Evolutionary conservation across 2,888 invertebrate genomes (phyloP).

Genomic region (Leptinotarsa juncta): DNA sequence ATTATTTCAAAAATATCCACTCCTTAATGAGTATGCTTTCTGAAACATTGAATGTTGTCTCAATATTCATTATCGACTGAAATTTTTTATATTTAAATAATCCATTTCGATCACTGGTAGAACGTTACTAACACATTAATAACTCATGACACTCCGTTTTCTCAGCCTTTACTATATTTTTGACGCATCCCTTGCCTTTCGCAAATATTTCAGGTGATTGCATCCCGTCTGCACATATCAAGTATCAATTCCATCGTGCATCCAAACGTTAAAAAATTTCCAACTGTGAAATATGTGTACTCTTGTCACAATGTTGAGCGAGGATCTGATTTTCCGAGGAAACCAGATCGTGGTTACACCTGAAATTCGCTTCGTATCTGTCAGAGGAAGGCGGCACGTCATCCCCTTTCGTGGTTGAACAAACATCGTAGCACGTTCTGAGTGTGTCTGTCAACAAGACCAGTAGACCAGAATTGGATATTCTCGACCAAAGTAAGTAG

Average conservation of each 20-base stretch:
- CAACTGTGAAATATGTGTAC: not conserved
- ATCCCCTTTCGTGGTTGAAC: constrained; percentile 5
- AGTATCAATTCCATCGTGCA: not conserved
- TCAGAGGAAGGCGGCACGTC: not conserved
- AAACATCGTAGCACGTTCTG: constrained; percentile 1
- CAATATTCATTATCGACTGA: too few relatives aligned
- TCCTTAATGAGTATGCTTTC: too few relatives aligned
- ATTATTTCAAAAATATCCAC: too few relatives aligned
- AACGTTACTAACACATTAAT: too few relatives aligned
- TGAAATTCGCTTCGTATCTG: not conserved
- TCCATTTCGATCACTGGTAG: too few relatives aligned
- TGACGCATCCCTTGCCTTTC: too few relatives aligned
- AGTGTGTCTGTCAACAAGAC: constrained; percentile 4
- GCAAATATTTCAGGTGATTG: not conserved
- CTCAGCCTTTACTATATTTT: too few relatives aligned
- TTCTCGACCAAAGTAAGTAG: not conserved
- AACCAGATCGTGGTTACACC: constrained; percentile 1
- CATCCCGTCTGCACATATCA: too few relatives aligned
- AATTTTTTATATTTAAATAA: too few relatives aligned
- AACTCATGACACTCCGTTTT: too few relatives aligned
- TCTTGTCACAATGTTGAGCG: not conserved
- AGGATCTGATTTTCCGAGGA: constrained; percentile 16
- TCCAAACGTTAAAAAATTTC: not conserved
- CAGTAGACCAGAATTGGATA: not conserved
- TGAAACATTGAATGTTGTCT: too few relatives aligned